Conservation (phyloP, 2,113 vertebrate genomes). For the Cygnus buccinator region DNA sequence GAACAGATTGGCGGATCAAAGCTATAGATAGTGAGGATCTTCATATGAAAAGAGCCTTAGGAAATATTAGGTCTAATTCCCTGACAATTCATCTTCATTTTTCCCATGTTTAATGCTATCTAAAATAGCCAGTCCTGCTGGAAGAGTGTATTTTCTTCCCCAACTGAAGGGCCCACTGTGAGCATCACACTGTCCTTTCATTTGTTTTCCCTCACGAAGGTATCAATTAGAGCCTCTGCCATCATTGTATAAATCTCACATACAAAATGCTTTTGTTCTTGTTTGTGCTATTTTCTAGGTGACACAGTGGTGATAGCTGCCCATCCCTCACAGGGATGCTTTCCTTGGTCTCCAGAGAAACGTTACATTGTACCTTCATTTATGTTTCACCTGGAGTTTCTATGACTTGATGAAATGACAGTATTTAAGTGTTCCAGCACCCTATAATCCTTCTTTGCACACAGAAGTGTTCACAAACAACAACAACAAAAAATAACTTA, state of each 20-base stretch:
- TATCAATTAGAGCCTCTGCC: not conserved
- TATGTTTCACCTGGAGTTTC: not conserved
- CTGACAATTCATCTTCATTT: not conserved
- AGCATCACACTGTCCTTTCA: not conserved
- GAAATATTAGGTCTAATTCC: not conserved
- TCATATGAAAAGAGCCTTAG: not conserved
- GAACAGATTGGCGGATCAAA: not conserved
- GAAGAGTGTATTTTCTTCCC: not conserved
- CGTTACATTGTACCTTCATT: not conserved
- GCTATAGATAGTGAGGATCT: not conserved
- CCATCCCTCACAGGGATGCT: not conserved
- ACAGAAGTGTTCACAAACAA: not conserved
- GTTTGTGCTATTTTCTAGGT: not conserved
- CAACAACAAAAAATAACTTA: not conserved
- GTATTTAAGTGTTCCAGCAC: not conserved
- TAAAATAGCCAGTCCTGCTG: not conserved
- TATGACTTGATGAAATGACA: not conserved
- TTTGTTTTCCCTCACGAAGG: not conserved
- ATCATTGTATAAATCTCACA: not conserved
- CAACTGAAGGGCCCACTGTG: fast-evolving
- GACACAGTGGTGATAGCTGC: not conserved
- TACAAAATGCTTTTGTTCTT: not conserved
- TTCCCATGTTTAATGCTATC: not conserved
- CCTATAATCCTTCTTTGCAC: not conserved
- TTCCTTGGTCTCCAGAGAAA: not conserved